Evolutionary conservation across 23 tunicate species (phyloP), one percentile per base, ranked within the genome.

Genomic region (Styela plicata): DNA sequence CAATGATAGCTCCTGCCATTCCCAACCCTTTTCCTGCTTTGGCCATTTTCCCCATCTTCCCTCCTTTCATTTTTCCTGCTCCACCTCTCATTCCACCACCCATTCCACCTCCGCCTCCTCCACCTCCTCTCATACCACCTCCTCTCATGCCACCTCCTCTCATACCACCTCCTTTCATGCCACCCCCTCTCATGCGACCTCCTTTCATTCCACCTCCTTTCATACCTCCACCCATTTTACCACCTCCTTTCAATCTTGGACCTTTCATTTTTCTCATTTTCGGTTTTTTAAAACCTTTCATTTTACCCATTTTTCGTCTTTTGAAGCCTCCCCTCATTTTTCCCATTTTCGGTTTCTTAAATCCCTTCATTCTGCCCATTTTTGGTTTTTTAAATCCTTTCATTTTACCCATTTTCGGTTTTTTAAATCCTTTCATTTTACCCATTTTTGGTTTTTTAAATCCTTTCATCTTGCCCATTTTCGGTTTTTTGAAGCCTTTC

Each of bases 261-360:
- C 29, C 63, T 52, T 87, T 82, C 57, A 70, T 74, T 74, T 73
- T 87, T 36, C 82, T 74, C 28, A 68, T 53, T 22, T 70, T 70
- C 2, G 29, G 34, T 36, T 74, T 80, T 52, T 52, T 63, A 0
- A 67, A 66, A 7, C 67, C 78, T 37, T 53, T 37, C 88, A 79
- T 73, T 73, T 73, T 78, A 17, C 80, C 70, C 63, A 61, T 52
- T 63, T 84, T 89, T 5, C 74, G 82, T 53, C 26, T 66, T 65
- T 87, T 87, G 67, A 76, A 7, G 21, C 81, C 81, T 76, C 37
- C n/a, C n/a, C n/a, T n/a, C 57, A 70, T 74, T 74, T 73, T 87
- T 36, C 82, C 75, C 28, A 68, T 53, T 22, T 70, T 70, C 2
- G 29, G 34, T 36, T 74, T 80, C 62, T 52, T 63, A 0, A 67